Base-by-base conservation (phyloP, 2,113 vertebrate species). In the Rana temporaria region DNA sequence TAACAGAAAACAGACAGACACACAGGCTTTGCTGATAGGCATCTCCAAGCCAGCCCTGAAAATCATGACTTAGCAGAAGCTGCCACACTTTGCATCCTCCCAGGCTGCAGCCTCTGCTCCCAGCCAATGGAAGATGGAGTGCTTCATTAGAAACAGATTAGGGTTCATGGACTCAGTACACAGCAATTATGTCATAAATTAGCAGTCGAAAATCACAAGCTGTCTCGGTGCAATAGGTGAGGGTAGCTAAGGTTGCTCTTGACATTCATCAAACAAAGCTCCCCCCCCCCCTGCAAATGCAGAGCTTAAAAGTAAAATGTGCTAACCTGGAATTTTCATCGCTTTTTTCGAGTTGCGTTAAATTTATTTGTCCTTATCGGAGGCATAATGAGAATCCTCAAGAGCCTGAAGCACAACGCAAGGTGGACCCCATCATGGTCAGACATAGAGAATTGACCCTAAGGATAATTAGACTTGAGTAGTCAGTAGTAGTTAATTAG, bases 131-230 rank as follows among this genome's bases (percentile, higher is more conserved):
- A 60, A 24, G 71, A 20, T 68, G 71, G 52, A 55, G 70, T 68
- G 34, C 63, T 83, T 75, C 81, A 83, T 83, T 83, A 83, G 70
- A 75, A 82, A 82, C 70, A 74, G 70, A 82, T 82, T 81, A 81
- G 64, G 72, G 70, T 81, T 81, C 59, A 71, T n/a, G 69, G 69
- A 81, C 56, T 71, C 79, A 15, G 57, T 71, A 69, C 78, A 42
- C 55, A 70, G 78, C 70, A 82, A 82, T 82, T 82, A 82, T 74
- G 70, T 74, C 80, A 74, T 82, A 56, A 82, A 82, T 82, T 82
- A 82, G 70, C 80, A 82, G 69, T 74, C 71, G 71, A 70, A 75
- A 70, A 80, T 80, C 66, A 82, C 80, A 65, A 26, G 2, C 38
- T 75, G 70, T 74, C 70, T 74, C 80, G 30, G 19, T 75, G 42